Evolutionary conservation across 2,113 vertebrate species (phyloP), one percentile per base, ranked within the genome.

Genomic region (Girardinichthys multiradiatus): DNA sequence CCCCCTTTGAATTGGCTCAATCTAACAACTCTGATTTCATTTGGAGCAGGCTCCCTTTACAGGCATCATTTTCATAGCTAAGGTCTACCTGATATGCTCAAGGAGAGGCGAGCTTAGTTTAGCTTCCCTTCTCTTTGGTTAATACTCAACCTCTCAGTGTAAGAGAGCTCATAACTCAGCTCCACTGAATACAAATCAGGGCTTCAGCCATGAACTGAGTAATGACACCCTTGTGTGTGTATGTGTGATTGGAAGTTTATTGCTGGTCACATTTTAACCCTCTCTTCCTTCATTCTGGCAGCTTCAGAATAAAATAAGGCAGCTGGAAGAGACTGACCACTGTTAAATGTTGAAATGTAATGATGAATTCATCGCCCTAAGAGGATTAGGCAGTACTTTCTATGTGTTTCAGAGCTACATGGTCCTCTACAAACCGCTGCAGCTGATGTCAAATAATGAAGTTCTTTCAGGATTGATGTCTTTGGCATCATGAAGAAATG

Each of bases 161-260:
- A 19, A 74, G 39, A 15, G 67, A 65, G 60, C 85, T 85, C 82
- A 79, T 91, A 92, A 88, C 66, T 88, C 84, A 86, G 60, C 70
- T 75, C 73, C 70, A 21, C 64, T 73, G 89, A 92, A 91, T 87
- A 89, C 87, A 86, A 86, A 91, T 85, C 67, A 89, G 79, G 75
- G 48, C 8, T 65, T 45, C 37, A 70, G 78, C 79, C 77, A 68
- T 29, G 35, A 77, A 33, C 69, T 76, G 76, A 76, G 81, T 81
- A 82, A 80, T 54, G 61, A 63, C 64, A 61, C 35, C 13, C 35
- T 29, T 45, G 35, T 67, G 67, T 76, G 71, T 73, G 54, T 64
- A 33, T 5, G 30, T 17, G 54, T 27, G 35, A 68, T 60, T 62
- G 75, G 45, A 64, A n/a, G 54, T 81, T 76, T 89, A 84, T 79